Conservation (phyloP, 2,888 invertebrate genomes). For the Alentia gelatinosa region DNA sequence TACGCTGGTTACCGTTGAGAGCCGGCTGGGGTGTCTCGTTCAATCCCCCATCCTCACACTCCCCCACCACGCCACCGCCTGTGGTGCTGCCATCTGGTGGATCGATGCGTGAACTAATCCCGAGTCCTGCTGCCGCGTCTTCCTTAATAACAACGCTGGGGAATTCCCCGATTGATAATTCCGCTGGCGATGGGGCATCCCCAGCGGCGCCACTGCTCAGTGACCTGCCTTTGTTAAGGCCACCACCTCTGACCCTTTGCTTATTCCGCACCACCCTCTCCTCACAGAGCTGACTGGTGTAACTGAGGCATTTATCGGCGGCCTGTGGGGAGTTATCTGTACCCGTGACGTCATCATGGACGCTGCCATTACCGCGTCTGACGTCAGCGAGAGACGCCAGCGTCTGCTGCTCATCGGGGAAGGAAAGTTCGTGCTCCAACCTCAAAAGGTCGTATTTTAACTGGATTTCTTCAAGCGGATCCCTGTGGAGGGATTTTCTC, state of each 20-base stretch:
- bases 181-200: not conserved
- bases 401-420: too few species aligned
- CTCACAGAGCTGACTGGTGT: too few species aligned
- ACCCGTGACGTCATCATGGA: too few species aligned
- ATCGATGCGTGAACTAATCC: not conserved
- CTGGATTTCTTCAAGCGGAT: too few species aligned
- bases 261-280: too few species aligned
- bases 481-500: too few species aligned
- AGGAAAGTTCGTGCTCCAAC: too few species aligned
- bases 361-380: too few species aligned
- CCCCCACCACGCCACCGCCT: not conserved
- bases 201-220: not conserved
- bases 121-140: not conserved
- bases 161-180: not conserved
- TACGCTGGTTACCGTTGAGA: not conserved
- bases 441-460: too few species aligned
- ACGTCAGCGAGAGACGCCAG: too few species aligned
- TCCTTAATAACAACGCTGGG: not conserved
- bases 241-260: not conserved
- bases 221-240: not conserved
- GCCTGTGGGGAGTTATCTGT: too few species aligned
- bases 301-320: too few species aligned
- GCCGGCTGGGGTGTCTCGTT: not conserved
- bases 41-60: not conserved
- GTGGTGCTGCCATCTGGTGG: not conserved